A percentile compares a stretch with the other conserved stretches of the same genome.
phyloP scores from a whole-genome alignment of 2,113 vertebrate genomes.

The Nasalis larvatus region DNA sequence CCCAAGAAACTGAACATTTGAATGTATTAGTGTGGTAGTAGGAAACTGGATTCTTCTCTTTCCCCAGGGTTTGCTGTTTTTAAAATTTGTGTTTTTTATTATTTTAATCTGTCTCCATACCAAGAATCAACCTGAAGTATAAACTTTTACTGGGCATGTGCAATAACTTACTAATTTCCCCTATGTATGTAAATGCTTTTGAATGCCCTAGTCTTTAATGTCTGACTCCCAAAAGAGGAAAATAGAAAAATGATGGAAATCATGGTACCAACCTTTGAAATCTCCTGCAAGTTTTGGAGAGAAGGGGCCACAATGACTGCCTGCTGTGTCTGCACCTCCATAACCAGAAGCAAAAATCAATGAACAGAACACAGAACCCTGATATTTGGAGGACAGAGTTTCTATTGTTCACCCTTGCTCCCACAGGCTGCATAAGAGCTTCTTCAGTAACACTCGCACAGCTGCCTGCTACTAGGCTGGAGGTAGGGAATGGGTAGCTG shows the following conservation, averaged over 20 bases:
- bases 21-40: neutral
- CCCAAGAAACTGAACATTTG: neutral
- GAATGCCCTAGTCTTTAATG: neutral
- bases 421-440: neutral
- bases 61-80: neutral
- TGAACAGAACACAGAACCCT: neutral
- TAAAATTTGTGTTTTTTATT: neutral
- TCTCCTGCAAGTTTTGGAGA: neutral
- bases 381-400: neutral
- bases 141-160: neutral
- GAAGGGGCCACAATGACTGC: neutral
- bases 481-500: neutral
- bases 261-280: neutral
- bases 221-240: neutral
- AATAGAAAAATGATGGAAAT: neutral
- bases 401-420: neutral
- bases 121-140: neutral
- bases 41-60: neutral
- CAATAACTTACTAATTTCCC: neutral
- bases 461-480: neutral
- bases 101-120: neutral
- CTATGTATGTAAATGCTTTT: neutral
- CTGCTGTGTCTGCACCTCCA: neutral
- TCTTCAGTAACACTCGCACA: neutral
- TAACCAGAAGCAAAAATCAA: neutral